Percentiles rank a stretch among this genome's conserved stretches.
Evolutionary conservation across 2,797 vertebrate species (phyloP).

Genomic region (Sebastes oblongus): DNA sequence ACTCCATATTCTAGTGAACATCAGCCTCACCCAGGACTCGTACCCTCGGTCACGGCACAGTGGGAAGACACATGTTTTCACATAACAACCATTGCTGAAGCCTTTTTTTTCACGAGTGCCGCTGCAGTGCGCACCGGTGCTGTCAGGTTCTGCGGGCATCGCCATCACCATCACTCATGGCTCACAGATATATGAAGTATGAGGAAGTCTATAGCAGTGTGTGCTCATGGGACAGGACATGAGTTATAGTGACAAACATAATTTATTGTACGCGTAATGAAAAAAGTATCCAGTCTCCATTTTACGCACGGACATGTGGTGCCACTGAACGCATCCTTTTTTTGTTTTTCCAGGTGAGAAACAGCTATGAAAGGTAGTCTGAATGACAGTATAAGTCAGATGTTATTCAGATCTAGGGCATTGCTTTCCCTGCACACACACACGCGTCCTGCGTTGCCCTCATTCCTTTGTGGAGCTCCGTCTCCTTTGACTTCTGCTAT

Average conservation of each 20-base stretch:
- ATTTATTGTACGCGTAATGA: conserved; percentile 46
- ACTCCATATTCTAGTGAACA: conserved; percentile 71
- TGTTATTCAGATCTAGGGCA: conserved; percentile 66
- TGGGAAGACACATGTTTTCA: conserved; percentile 79
- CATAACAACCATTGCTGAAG: conserved; percentile 80
- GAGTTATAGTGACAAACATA: conserved; percentile 38
- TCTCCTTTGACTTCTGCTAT: conserved; percentile 48
- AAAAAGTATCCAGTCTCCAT: conserved; percentile 51
- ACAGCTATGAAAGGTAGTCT: conserved; percentile 44
- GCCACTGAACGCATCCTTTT: conserved; percentile 47
- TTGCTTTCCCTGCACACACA: conserved; percentile 31
- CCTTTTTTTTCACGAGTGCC: conserved; percentile 62
- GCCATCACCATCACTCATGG: conserved; percentile 84
- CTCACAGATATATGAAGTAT: conserved; percentile 65
- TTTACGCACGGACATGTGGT: conserved; percentile 71
- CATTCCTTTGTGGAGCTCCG: conserved; percentile 60
- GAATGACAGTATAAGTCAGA: conserved; percentile 58
- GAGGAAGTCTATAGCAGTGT: conserved; percentile 64
- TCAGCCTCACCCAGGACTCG: conserved; percentile 71
- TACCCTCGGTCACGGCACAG: conserved; percentile 66
- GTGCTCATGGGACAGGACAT: conserved; percentile 42
- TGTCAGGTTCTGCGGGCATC: conserved; percentile 70
- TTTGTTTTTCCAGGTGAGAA: conserved; percentile 63
- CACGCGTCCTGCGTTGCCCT: conserved; percentile 58
- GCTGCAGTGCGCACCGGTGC: conserved; percentile 58